These are phyloP conservation scores for Bombus sibiricus DNA, from an alignment of 1,140 invertebrate species.

Conservation along the genomic window DNA sequence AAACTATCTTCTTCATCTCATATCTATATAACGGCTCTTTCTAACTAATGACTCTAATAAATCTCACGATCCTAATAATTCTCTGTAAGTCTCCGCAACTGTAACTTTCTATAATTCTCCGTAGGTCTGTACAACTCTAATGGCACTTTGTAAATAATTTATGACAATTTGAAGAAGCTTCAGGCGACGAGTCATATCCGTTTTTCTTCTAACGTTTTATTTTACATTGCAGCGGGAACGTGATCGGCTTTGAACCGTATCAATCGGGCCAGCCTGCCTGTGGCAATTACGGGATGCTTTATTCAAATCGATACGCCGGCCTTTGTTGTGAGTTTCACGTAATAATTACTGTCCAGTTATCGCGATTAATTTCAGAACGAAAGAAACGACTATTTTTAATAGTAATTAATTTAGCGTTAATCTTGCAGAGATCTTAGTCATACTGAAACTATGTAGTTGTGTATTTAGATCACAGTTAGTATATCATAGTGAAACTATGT, in stretches of 20 bases:
- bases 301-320: slow-evolving; percentile 89
- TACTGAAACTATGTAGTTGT: background rate
- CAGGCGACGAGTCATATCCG: background rate
- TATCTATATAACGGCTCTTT: background rate
- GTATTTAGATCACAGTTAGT: background rate
- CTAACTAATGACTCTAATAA: background rate
- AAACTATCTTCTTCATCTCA: background rate
- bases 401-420: background rate
- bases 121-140: background rate
- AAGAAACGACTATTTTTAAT: no score
- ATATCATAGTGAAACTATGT: background rate
- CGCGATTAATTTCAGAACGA: background rate
- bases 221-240: slow-evolving; percentile 86
- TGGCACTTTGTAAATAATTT: background rate
- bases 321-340: slow-evolving; percentile 87
- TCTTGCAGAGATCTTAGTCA: background rate
- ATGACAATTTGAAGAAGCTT: background rate
- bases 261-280: slow-evolving; percentile 89
- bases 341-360: background rate
- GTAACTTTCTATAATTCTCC: background rate
- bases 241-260: slow-evolving; percentile 89
- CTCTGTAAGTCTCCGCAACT: background rate
- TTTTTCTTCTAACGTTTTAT: background rate
- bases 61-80: background rate
- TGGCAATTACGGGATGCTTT: slow-evolving; percentile 86